Evolutionary conservation across 2,888 invertebrate genomes (phyloP), one percentile per base, ranked within the genome.

Genomic region (Microplitis manilae): DNA sequence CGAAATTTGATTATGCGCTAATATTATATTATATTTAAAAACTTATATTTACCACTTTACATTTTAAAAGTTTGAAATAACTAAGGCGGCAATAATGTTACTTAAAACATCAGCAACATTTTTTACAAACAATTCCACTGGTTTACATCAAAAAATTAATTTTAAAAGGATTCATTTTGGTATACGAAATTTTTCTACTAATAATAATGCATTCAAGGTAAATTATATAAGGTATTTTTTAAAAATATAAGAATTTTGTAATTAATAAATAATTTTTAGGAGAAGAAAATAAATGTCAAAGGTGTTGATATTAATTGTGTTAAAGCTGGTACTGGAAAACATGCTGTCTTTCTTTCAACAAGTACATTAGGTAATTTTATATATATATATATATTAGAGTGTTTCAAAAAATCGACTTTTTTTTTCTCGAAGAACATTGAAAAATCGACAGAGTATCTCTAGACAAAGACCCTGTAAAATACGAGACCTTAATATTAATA

Each of bases 311-410:
- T 95, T 73, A 94, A 95, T 86, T 94, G 93, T 87, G 90, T 93
- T 4, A 91, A 91, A 86, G 88, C 90, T 60, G 93, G 93, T 13
- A 86, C 78, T 59, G 93, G 92, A n/a, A 89, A 92, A 64, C 90
- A 91, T 82, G 86, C 91, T 38, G 87, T 96, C 0, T 88, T 97
- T 5, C 92, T 95, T 78, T 91, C 96, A 86, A 96, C 97, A 0
- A 97, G 97, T 62, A 95, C 95, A 0, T 87, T 96, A 41, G 96
- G 92, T 92, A 86, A 86, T 84, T 80, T 13, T 13, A 13, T 50
- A 6, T 50, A 2, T 50, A 13, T 30, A 30, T 30, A 4, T 30
- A 30, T 30, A 30, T n/a, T n/a, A n/a, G n/a, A n/a, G n/a, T n/a
- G n/a, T n/a, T n/a, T n/a, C n/a, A n/a, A n/a, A n/a, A n/a, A n/a